Base-by-base conservation (phyloP, 1,140 invertebrate species). In the Halictus rubicundus region DNA sequence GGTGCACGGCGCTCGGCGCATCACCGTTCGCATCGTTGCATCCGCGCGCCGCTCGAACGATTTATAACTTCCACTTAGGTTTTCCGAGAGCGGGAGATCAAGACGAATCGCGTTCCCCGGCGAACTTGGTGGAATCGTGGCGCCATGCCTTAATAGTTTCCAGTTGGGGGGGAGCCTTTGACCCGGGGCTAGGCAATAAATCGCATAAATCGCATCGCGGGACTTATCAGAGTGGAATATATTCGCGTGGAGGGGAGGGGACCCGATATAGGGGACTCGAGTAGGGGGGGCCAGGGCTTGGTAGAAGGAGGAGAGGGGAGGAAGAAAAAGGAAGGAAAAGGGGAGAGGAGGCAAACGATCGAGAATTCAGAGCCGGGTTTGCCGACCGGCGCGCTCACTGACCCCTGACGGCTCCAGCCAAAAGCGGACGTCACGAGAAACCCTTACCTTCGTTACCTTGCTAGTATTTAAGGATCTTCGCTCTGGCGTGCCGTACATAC, bases 141-240 rank as follows among this genome's bases (percentile, higher is more conserved):
- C 88, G 78, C 86, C 86, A 71, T 66, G 82, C 49, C 82, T 90
- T 90, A 89, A 89, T 90, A 89, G 89, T 89, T 89, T 89, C 88
- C 86, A 88, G 82, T 87, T 83, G 68, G 83, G 60, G 60, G 64
- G 74, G 49, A 81, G 54, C 68, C 81, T 86, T 83, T 83, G 87
- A 86, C 88, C 88, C 78, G 83, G 81, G 88, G 84, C 89, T 70
- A 68, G 81, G 81, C 89, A 87, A 90, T 90, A 90, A 90, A 90
- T 90, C 88, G 88, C 86, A 90, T 90, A 90, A 90, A 90, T 90
- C 88, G 88, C 86, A 85, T 88, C 86, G 82, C 71, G 54, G 49
- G 82, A 82, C 78, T 87, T 87, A 86, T 87, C 84, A 78, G 81
- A 84, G 68, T 82, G 81, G 84, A 66, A 81, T 86, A 81, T 86